Conservation (phyloP, 2,797 vertebrate species). For the Hemibagrus guttatus region DNA sequence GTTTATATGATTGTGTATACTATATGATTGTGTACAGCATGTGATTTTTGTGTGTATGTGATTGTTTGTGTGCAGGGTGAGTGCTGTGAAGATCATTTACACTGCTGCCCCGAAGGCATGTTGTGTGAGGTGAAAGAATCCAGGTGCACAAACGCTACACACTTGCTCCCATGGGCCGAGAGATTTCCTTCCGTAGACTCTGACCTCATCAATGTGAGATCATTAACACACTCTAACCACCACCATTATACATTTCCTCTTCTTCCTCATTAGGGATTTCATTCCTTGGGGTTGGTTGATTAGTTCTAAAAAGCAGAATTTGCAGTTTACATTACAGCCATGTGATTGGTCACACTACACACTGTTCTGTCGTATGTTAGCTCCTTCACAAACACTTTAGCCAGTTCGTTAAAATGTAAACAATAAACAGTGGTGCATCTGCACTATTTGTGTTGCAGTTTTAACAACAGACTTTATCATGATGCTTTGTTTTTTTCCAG, state of each 20-base stretch:
- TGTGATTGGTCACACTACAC: background rate
- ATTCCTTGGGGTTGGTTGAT: background rate
- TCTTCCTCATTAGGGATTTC: background rate
- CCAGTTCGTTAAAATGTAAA: too few species aligned
- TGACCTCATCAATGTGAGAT: slow-evolving; percentile 63
- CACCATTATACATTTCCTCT: background rate
- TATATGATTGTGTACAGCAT: background rate
- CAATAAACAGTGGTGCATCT: too few species aligned
- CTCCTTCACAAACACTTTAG: background rate
- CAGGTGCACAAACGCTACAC: slow-evolving; percentile 66
- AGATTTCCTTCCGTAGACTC: slow-evolving; percentile 52
- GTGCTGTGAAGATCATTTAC: slow-evolving; percentile 84
- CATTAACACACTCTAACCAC: background rate
- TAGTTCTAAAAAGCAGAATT: background rate
- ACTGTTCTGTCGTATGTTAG: background rate
- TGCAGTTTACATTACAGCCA: background rate
- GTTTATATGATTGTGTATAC: background rate
- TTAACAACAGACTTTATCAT: too few species aligned
- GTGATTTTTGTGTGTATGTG: background rate
- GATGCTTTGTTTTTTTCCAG: slow-evolving; percentile 17
- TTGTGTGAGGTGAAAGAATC: slow-evolving; percentile 69
- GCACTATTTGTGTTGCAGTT: too few species aligned
- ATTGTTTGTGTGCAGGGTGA: slow-evolving; percentile 73
- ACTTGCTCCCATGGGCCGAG: slow-evolving; percentile 61
- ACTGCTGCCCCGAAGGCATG: slow-evolving; percentile 83